Evolutionary conservation across 1,140 invertebrate species (phyloP), one percentile per base, ranked within the genome.

Genomic region (Liolophura sinensis): DNA sequence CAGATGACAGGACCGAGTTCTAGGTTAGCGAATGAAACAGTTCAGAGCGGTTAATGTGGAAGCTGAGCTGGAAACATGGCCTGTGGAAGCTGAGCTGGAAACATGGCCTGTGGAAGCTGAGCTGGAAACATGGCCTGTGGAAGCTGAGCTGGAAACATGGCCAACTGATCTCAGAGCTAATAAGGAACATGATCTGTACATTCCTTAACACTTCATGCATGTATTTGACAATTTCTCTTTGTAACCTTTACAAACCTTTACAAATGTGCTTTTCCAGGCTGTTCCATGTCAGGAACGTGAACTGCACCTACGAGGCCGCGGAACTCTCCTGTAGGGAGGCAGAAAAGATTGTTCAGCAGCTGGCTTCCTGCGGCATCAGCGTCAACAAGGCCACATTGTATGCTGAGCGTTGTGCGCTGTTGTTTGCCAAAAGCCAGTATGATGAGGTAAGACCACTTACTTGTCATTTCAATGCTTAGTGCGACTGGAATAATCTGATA

Each of bases 351-450:
- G 82, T 91, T 62, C 78, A 87, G 20, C 78, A 87, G 73, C 75
- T 89, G 52, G 77, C 85, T 57, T 68, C 77, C 40, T 71, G 77
- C 27, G 83, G 86, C 48, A 56, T 76, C n/a, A 73, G 81, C 51
- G 86, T 87, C 50, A 90, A 89, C 84, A 85, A 89, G 59, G 90
- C 92, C 62, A 89, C 90, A 27, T 85, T 93, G 16, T 93, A 91
- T 80, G 89, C 90, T 69, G 91, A 93, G 85, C 92, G 93, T 81
- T 92, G 92, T 77, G 87, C 89, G 62, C 85, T 94, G 66, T 90
- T 89, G 82, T 94, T 92, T 86, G 88, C 89, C 71, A 90, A 91
- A 77, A 93, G 92, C 84, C 90, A 93, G 85, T 95, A 93, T 85
- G 89, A 91, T 83, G 87, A 91, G 84, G 90, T 90, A 82, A 70